A percentile compares a stretch with the other conserved stretches of the same genome.
Evolutionary conservation across 1,140 invertebrate genomes (phyloP).

Genomic region (Cylas formicarius): DNA sequence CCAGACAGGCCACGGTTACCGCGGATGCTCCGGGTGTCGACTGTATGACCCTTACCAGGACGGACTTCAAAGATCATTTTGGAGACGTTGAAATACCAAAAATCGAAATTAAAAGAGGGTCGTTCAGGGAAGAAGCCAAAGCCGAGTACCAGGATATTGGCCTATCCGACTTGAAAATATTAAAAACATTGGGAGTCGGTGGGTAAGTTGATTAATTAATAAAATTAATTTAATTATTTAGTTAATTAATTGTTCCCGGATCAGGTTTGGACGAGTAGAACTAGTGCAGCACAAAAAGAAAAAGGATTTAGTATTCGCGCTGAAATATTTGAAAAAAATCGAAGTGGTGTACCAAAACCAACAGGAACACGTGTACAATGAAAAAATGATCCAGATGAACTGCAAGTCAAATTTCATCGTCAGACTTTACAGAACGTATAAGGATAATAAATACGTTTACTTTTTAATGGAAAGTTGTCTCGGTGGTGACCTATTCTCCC

Average conservation of each 20-base stretch:
- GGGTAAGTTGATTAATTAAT: constrained; percentile 43
- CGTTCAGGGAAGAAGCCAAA: constrained; percentile 5
- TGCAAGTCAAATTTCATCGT: constrained; percentile 49
- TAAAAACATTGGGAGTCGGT: constrained; percentile 84
- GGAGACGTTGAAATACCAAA: constrained; percentile 34
- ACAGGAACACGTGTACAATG: constrained; percentile 83
- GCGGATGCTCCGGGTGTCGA: constrained; percentile 83
- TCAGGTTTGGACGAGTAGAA: constrained; percentile 78
- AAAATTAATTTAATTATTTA: background rate
- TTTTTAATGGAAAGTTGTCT: constrained; percentile 95
- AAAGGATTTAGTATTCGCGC: constrained; percentile 65
- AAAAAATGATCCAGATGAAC: constrained; percentile 82
- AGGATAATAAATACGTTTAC: constrained; percentile 84
- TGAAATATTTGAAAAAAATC: constrained; percentile 89
- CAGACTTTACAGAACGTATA: constrained; percentile 89
- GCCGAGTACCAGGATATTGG: constrained; percentile 60
- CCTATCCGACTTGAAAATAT: constrained; percentile 69
- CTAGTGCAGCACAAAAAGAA: constrained; percentile 56
- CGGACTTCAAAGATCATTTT: constrained; percentile 43
- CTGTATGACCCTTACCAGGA: constrained; percentile 81
- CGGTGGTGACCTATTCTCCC: constrained; percentile 95
- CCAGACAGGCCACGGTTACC: constrained; percentile 79
- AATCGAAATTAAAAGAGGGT: constrained; percentile 35
- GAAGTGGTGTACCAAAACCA: constrained; percentile 90
- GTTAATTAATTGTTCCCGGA: background rate